Base-by-base conservation (phyloP, 2,888 invertebrate species). In the Eupithecia dodoneata region DNA sequence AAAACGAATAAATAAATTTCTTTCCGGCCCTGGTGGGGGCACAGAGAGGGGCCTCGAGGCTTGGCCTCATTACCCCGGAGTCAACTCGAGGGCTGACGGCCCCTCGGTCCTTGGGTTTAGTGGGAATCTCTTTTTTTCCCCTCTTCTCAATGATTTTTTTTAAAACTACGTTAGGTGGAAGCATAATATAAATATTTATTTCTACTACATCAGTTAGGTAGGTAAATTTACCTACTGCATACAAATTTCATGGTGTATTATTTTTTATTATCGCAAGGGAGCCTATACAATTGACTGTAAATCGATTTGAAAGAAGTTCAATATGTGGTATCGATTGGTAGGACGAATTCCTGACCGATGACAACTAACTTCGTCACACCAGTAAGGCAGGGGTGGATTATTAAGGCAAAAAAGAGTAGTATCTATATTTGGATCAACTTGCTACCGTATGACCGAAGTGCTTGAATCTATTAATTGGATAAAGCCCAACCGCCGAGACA, bases 171-270 rank as follows among this genome's bases (percentile, higher is more conserved):
- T 55, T 55, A 55, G n/a, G n/a, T 55, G 7, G 55, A 0, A 7
- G 2, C 52, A n/a, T 52, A n/a, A 55, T 9, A n/a, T n/a, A 55
- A n/a, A 18, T 18, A 59, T 18, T 18, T 18, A 13, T 18, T 59
- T 59, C 59, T 59, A 18, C 3, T 59, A 2, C 18, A 59, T 9
- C 59, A 9, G 52, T n/a, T 18, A 18, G 63, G 63, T 30, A 63
- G 63, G 63, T 30, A 63, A 30, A 63, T 63, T 63, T 30, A 63
- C 30, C 4, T 59, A 18, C 7, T 59, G 18, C n/a, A 47, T 47
- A 52, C 52, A 30, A 30, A 63, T 63, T 63, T 63, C 63, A 63
- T 63, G 63, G 63, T 63, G 63, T 18, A 63, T 59, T 18, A 59
- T 63, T 63, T 30, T 59, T 63, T 63, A 63, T 12, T 63, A 63